Conservation (phyloP, 1,140 invertebrate genomes). For the Palaemon carinicauda region DNA sequence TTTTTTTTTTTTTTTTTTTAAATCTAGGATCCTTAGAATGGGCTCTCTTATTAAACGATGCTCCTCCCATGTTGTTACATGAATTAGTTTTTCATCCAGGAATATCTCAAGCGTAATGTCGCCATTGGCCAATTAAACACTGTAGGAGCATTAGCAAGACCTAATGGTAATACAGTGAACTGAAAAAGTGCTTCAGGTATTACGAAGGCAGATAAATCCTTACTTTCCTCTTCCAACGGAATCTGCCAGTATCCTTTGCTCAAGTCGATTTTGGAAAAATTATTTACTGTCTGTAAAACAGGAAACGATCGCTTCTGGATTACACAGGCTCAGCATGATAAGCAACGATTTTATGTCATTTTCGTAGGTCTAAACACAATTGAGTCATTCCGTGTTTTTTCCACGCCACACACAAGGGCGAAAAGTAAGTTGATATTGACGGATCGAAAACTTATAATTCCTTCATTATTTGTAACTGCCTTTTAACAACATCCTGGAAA, state of each 20-base stretch:
- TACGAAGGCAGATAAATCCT: slow-evolving; percentile 19
- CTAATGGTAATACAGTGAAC: slow-evolving; percentile 31
- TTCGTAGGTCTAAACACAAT: slow-evolving; percentile 16
- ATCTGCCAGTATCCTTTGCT: slow-evolving; percentile 35
- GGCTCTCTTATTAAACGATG: slow-evolving; percentile 4
- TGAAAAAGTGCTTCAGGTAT: slow-evolving; percentile 7
- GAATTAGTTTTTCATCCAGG: slow-evolving; percentile 12
- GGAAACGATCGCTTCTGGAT: not conserved
- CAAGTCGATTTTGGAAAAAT: slow-evolving; percentile 32
- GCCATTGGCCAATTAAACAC: slow-evolving; percentile 17
- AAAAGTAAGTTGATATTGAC: no score
- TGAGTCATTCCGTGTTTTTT: no score
- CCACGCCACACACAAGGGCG: no score
- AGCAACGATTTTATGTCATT: not conserved
- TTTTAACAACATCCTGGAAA: no score
- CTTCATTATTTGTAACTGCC: no score
- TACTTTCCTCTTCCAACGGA: not conserved
- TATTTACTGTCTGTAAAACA: not conserved
- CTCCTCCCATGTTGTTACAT: not conserved
- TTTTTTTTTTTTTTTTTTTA: not conserved
- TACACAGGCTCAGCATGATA: slow-evolving; percentile 12
- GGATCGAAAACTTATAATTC: no score
- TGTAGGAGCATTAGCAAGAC: slow-evolving; percentile 17
- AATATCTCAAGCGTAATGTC: not conserved
- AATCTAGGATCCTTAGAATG: no score